phyloP scores from a whole-genome alignment of 2,888 invertebrate species.

The Ecdyonurus torrentis region DNA sequence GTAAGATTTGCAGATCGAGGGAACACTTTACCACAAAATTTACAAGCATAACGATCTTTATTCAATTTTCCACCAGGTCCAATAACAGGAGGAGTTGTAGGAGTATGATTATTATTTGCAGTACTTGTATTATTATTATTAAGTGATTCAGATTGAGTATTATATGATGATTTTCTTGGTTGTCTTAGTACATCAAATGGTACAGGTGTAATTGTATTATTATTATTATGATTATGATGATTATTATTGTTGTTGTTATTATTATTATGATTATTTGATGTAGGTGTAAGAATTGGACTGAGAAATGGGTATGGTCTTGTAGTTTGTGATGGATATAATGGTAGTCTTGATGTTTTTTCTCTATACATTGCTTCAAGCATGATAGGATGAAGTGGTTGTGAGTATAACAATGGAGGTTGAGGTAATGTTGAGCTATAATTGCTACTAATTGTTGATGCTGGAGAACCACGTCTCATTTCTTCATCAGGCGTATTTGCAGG shows the following conservation, averaged over 20 bases:
- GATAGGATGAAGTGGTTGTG: conserved; percentile 48
- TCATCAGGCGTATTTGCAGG: conserved; percentile 15
- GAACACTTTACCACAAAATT: conserved; percentile 94
- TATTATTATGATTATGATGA: neutral
- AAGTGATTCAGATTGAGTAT: neutral
- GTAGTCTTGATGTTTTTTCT: conserved; percentile 29
- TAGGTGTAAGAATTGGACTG: conserved; percentile 22
- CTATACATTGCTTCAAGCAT: conserved; percentile 54
- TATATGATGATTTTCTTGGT: neutral
- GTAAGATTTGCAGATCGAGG: conserved; percentile 95
- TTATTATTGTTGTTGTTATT: neutral
- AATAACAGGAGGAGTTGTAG: conserved; percentile 29
- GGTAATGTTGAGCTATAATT: conserved; percentile 4
- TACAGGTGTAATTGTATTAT: neutral
- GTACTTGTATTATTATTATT: conserved; percentile 19
- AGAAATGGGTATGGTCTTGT: conserved; percentile 27
- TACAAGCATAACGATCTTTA: conserved; percentile 88
- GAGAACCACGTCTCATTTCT: neutral
- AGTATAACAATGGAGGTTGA: conserved; percentile 30
- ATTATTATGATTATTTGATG: neutral
- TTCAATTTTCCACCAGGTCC: conserved; percentile 39
- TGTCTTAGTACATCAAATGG: neutral
- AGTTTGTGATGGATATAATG: conserved; percentile 25
- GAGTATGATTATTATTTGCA: conserved; percentile 23
- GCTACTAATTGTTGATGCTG: conserved; percentile 8